Evolutionary conservation across 2,797 vertebrate genomes (phyloP).

Genomic region (Oreonectes daqikongensis): DNA sequence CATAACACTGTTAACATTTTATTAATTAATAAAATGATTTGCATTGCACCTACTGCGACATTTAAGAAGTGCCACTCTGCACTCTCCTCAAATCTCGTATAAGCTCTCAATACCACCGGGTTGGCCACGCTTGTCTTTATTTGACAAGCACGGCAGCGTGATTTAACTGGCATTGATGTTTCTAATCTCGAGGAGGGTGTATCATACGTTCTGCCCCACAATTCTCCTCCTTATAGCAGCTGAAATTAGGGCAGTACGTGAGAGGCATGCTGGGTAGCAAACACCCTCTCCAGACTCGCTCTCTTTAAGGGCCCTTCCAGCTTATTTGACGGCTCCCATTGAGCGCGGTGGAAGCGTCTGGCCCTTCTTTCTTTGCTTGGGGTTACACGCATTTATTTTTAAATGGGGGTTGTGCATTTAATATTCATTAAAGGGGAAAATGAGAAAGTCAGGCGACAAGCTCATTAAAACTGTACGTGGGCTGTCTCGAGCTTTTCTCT

Average conservation of each 20-base stretch:
- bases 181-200: slow-evolving; percentile 41
- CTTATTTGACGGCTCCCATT: slow-evolving; percentile 54
- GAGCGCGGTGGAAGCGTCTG: slow-evolving; percentile 34
- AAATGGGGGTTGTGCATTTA: slow-evolving; percentile 33
- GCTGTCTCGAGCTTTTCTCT: not conserved
- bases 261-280: slow-evolving; percentile 58
- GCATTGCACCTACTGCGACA: not conserved
- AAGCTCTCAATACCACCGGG: slow-evolving; percentile 20
- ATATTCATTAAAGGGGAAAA: slow-evolving; percentile 45
- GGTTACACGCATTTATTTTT: slow-evolving; percentile 33
- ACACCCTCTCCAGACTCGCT: slow-evolving; percentile 29
- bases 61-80: not conserved
- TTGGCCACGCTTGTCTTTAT: slow-evolving; percentile 34
- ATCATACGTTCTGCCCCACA: slow-evolving; percentile 50
- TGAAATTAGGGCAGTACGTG: slow-evolving; percentile 67
- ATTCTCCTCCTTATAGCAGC: slow-evolving; percentile 49
- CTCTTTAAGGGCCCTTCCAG: slow-evolving; percentile 2
- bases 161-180: slow-evolving; percentile 42
- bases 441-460: slow-evolving; percentile 29
- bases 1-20: not conserved
- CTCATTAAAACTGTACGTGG: slow-evolving; percentile 48
- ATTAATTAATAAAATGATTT: not conserved
- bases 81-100: not conserved
- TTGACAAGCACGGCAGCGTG: not conserved
- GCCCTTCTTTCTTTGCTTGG: slow-evolving; percentile 41